These are phyloP conservation scores for Leptogaster cylindrica DNA, from an alignment of 2,888 invertebrate genomes.

Conservation along the genomic window DNA sequence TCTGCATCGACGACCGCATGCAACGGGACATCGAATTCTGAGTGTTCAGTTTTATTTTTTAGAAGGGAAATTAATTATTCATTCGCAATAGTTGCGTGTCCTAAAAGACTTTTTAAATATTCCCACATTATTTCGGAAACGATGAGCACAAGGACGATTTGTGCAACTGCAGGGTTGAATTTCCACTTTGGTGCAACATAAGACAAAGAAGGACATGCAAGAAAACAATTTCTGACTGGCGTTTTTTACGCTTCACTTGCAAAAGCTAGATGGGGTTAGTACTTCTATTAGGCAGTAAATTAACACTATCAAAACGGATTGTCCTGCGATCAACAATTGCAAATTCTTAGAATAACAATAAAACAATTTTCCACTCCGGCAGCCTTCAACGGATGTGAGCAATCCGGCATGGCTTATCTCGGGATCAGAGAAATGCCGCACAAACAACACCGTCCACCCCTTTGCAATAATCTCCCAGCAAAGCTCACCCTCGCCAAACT, in stretches of 20 bases:
- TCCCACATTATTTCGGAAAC: too few relatives aligned
- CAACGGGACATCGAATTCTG: not conserved
- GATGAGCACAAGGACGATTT: not conserved
- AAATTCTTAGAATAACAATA: constrained; percentile 29
- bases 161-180: too few relatives aligned
- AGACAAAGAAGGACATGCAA: not conserved
- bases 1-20: constrained; percentile 21
- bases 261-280: not conserved
- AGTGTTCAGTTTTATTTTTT: constrained; percentile 5
- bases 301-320: constrained; percentile 18
- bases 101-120: too few relatives aligned
- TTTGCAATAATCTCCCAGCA: too few relatives aligned
- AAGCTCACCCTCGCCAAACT: not conserved
- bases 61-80: constrained; percentile 25
- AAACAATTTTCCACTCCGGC: constrained; percentile 42
- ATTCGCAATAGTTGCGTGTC: not conserved
- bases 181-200: not conserved
- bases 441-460: constrained; percentile 21
- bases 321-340: constrained; percentile 4
- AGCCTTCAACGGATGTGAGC: constrained; percentile 13
- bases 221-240: not conserved
- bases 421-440: constrained; percentile 38
- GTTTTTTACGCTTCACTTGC: not conserved
- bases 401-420: constrained; percentile 40
- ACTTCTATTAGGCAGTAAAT: constrained; percentile 14